Percentiles rank a stretch among this genome's conserved stretches.
Conservation (phyloP, 64 coral and sea anemone species). For the Platygyra sinensis region DNA sequence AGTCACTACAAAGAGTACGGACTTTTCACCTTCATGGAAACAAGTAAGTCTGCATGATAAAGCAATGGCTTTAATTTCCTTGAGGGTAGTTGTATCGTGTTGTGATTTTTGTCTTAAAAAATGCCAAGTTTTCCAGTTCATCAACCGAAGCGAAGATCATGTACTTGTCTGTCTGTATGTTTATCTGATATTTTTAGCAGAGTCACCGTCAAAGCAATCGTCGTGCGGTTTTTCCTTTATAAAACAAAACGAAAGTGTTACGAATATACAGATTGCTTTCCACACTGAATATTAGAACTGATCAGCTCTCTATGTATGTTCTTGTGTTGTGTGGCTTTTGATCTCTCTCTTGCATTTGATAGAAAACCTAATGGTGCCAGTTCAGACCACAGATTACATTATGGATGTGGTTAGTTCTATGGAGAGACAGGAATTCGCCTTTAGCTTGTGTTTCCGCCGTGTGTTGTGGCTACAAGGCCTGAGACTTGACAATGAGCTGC, state of each 20-base stretch:
- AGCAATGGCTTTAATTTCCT: too few species aligned
- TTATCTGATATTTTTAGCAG: too few species aligned
- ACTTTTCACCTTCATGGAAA: slow-evolving; percentile 76
- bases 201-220: too few species aligned
- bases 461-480: slow-evolving; percentile 75
- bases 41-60: slow-evolving; percentile 49
- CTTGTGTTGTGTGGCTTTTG: not conserved
- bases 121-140: not conserved
- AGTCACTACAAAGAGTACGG: slow-evolving; percentile 86
- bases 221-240: too few species aligned
- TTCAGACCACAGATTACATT: slow-evolving; percentile 87
- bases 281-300: too few species aligned
- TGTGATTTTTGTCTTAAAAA: too few species aligned
- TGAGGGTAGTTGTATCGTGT: too few species aligned
- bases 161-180: not conserved
- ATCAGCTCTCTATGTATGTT: too few species aligned
- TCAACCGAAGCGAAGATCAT: too few species aligned
- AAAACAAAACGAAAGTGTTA: too few species aligned
- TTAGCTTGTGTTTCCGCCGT: slow-evolving; percentile 85
- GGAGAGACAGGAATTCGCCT: slow-evolving; percentile 78
- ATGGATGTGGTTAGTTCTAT: slow-evolving; percentile 90
- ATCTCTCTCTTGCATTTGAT: not conserved
- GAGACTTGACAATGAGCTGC: slow-evolving; percentile 77
- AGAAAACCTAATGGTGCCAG: slow-evolving; percentile 88
- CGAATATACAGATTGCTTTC: too few species aligned